Base-by-base conservation (phyloP, 1,140 invertebrate species). In the Ceratoteleas bidentatus region DNA sequence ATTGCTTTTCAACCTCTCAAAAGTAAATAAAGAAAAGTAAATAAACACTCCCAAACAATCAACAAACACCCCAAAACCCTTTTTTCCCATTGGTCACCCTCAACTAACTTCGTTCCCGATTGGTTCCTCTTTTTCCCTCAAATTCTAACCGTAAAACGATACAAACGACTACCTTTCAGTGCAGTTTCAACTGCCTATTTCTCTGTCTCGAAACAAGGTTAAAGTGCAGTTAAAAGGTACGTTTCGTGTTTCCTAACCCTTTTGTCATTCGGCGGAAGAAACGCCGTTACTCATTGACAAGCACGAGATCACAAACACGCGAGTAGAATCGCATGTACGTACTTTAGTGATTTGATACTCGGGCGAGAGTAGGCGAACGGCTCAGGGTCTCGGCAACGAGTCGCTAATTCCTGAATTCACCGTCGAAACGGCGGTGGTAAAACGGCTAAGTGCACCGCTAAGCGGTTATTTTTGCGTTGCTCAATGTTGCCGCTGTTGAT, bases 221-320 rank as follows among this genome's bases (percentile, higher is more conserved):
- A 62, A 66, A 62, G 64, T 57, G 57, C 64, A 76, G 56, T 76
- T 68, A 69, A 76, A 76, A 76, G 73, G 57, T 62, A 56, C 40
- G 73, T 16, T 62, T 69, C 57, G 13, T 40, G 16, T 69, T 66
- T 75, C 62, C 34, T 24, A 24, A 60, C 64, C 73, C 64, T 68
- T 76, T 76, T 76, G 64, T 76, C 64, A 47, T 38, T 76, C 40
- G 45, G 52, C 49, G 74, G 74, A 77, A 62, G 74, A 49, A 69
- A 62, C 57, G 57, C 74, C 74, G 74, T 69, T 77, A 77, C 16
- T 62, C 40, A 61, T 66, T 56, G 57, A 68, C 73, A 56, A 47
- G 43, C 47, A n/a, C 36, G 34, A 13, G 58, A 24, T 24, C 53
- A 58, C 9, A 36, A 24, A 14, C 10, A 43, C 16, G 11, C 13